Percentiles rank a stretch among this genome's conserved stretches.
These are phyloP conservation scores for Hippolais icterina DNA, from an alignment of 2,113 vertebrate genomes.

Conservation along the genomic window DNA sequence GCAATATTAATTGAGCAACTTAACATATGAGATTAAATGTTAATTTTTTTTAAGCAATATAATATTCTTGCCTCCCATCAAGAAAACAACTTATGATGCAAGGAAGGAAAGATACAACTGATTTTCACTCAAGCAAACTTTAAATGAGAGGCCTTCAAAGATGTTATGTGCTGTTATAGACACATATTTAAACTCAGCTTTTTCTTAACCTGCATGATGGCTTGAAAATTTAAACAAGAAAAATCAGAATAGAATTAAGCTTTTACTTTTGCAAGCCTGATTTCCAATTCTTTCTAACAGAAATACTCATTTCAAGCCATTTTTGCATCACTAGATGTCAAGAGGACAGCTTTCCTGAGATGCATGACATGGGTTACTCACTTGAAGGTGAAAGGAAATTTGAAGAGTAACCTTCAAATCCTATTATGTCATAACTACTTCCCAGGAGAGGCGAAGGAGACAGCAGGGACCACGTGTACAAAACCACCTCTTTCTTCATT, in stretches of 20 bases:
- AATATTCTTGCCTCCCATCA: not conserved
- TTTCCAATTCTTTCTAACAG: not conserved
- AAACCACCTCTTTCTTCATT: constrained; percentile 11
- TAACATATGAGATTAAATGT: not conserved
- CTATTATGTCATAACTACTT: constrained; percentile 43
- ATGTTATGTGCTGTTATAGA: not conserved
- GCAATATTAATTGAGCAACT: not conserved
- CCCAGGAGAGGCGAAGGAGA: constrained; percentile 28
- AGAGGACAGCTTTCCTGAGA: not conserved
- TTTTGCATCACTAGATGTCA: constrained; percentile 1
- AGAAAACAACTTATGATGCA: not conserved
- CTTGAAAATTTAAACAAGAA: not conserved
- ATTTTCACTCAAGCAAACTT: not conserved
- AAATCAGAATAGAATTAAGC: not conserved
- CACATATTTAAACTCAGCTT: not conserved
- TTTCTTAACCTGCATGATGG: not conserved
- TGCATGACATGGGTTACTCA: constrained; percentile 18
- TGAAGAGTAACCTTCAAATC: constrained; percentile 58
- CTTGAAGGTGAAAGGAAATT: constrained; percentile 38
- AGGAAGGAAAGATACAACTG: not conserved
- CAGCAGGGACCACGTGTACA: not conserved
- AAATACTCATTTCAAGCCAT: not conserved
- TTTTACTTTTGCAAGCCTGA: not conserved
- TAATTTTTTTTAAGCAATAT: not conserved
- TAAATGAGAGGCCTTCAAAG: not conserved